These are phyloP conservation scores for Pangasianodon hypophthalmus DNA, from an alignment of 2,113 vertebrate genomes.

Conservation along the genomic window DNA sequence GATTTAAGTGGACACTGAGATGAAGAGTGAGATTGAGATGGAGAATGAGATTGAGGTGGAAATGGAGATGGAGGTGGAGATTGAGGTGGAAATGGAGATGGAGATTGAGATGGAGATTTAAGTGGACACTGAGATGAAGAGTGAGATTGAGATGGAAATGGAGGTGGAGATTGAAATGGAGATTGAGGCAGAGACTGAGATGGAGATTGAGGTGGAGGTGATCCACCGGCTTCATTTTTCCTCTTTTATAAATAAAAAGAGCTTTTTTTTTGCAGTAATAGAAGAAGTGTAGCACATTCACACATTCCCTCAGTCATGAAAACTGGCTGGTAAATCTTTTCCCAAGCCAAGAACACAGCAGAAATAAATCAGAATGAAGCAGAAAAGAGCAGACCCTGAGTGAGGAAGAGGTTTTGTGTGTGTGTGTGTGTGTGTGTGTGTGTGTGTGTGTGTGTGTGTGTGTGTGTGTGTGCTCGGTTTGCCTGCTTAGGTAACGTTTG, in stretches of 20 bases:
- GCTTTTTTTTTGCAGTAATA: too few relatives aligned
- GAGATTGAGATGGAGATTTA: too few relatives aligned
- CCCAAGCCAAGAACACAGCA: background rate
- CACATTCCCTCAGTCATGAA: background rate
- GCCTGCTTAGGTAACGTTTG: constrained; percentile 17
- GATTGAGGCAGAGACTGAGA: too few relatives aligned
- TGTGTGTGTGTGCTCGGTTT: background rate
- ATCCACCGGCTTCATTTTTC: background rate
- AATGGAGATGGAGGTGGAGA: too few relatives aligned
- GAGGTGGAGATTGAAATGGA: too few relatives aligned
- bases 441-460: background rate
- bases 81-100: too few relatives aligned
- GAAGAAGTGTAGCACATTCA: background rate
- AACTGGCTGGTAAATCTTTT: background rate
- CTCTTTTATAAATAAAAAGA: background rate
- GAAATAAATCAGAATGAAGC: background rate
- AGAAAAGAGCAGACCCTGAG: background rate
- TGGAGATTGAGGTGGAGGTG: background rate
- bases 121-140: too few relatives aligned
- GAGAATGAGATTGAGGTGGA: too few relatives aligned
- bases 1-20: too few relatives aligned
- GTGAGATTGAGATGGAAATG: too few relatives aligned
- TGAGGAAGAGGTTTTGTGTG: background rate
- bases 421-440: background rate
- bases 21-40: too few relatives aligned